Conservation (phyloP, 2,888 invertebrate genomes). For the Eumacrocentrus americanus region DNA sequence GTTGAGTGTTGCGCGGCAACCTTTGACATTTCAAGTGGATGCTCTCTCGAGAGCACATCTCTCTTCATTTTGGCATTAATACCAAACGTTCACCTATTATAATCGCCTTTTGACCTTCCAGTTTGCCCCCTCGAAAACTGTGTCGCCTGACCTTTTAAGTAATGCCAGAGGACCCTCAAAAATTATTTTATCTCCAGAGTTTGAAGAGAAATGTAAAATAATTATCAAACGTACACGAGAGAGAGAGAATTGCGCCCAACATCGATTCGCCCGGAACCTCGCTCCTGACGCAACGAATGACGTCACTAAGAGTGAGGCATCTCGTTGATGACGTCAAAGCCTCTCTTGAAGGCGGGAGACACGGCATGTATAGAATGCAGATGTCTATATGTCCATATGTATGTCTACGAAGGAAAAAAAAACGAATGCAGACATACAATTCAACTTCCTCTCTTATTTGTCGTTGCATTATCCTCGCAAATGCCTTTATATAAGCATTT, state of each 20-base stretch:
- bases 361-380: too few relatives aligned
- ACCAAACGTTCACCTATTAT: not conserved
- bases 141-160: too few relatives aligned
- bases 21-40: constrained; percentile 54
- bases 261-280: not conserved
- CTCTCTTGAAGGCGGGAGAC: not conserved
- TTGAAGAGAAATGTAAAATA: not conserved
- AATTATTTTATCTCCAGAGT: not conserved
- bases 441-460: not conserved
- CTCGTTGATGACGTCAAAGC: not conserved
- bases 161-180: not conserved
- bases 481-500: not conserved
- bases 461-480: not conserved
- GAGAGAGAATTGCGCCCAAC: not conserved
- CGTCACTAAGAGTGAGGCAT: not conserved
- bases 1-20: constrained; percentile 56
- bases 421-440: not conserved
- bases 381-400: too few relatives aligned
- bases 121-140: not conserved
- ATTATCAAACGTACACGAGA: too few relatives aligned
- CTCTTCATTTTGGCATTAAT: not conserved
- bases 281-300: not conserved
- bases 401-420: not conserved
- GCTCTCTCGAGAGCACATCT: constrained; percentile 10
- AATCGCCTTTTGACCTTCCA: not conserved